Base-by-base conservation (phyloP, 2,113 vertebrate genomes). In the Percina caprodes region DNA sequence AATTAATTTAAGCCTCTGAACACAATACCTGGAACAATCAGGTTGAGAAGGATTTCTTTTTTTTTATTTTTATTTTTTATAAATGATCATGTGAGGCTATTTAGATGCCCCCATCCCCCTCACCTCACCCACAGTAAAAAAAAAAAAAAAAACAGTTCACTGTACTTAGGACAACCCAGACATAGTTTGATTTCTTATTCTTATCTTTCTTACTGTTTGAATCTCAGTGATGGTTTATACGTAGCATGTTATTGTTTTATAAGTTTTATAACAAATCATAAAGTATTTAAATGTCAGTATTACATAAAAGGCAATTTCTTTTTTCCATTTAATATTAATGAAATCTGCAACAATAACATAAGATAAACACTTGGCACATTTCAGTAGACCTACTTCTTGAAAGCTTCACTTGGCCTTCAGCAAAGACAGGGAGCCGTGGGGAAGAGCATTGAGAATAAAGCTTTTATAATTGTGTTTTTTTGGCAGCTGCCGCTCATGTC, bases 401-500 rank as follows among this genome's bases (percentile, higher is more conserved):
- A 77, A 52, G 42, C 19, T 11, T 73, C 15, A 55, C 33, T 58
- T 59, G 45, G 48, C 85, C 66, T 56, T 24, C 8, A 46, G 71
- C 46, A 23, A 55, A 65, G 33, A 68, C 4, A 5, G 2, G 59
- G 77, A 66, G 19, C n/a, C 13, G 15, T 12, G 6, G 42, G 23
- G 46, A 65, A 14, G 26, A 71, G 59, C 10, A 45, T 0, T 12
- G 30, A 73, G 58, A 78, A 65, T 58, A 14, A 42, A 2, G 5
- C 66, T 61, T 76, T 62, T 76, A 73, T 73, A 24, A 69, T 54
- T 16, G 4, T 19, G 42, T 79, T 23, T 65, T 65, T 85, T 73
- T 61, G 65, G 52, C 65, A 84, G 69, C 73, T 76, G 66, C 51
- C 14, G 1, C 69, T 80, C 61, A n/a, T 11, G 21, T 83, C 52